These are phyloP conservation scores for Shinisaurus crocodilurus DNA, from an alignment of 2,113 vertebrate genomes.

Conservation along the genomic window DNA sequence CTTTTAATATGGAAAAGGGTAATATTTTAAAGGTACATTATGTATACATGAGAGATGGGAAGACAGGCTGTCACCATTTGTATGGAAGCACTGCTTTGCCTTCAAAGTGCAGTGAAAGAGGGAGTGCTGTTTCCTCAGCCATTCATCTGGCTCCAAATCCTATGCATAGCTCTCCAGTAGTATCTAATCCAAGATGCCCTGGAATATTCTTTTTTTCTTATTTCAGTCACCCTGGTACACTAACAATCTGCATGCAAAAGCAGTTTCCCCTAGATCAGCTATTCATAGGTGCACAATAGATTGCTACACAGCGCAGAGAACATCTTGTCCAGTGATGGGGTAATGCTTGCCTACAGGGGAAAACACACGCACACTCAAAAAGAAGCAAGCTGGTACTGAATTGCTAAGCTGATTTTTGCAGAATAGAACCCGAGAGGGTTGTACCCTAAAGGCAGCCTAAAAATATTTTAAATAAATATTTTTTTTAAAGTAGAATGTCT, in stretches of 20 bases:
- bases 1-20: slow-evolving; percentile 3
- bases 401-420: background rate
- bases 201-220: background rate
- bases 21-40: slow-evolving; percentile 25
- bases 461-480: too few species aligned
- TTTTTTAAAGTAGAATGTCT: background rate
- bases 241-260: background rate
- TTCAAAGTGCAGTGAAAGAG: background rate
- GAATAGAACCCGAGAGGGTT: background rate
- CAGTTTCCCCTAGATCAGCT: background rate
- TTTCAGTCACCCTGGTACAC: background rate
- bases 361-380: background rate
- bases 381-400: background rate
- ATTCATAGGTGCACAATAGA: background rate
- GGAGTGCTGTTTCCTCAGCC: too few species aligned
- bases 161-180: background rate
- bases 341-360: background rate
- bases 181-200: background rate
- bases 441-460: too few species aligned
- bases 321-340: background rate
- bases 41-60: slow-evolving; percentile 14
- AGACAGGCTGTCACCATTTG: too few species aligned
- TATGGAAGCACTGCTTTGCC: background rate
- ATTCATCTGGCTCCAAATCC: background rate
- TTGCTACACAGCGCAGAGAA: background rate